Percentiles rank a stretch among this genome's conserved stretches.
Evolutionary conservation across 2,797 vertebrate species (phyloP).

Genomic region (Molossus alvarezi): DNA sequence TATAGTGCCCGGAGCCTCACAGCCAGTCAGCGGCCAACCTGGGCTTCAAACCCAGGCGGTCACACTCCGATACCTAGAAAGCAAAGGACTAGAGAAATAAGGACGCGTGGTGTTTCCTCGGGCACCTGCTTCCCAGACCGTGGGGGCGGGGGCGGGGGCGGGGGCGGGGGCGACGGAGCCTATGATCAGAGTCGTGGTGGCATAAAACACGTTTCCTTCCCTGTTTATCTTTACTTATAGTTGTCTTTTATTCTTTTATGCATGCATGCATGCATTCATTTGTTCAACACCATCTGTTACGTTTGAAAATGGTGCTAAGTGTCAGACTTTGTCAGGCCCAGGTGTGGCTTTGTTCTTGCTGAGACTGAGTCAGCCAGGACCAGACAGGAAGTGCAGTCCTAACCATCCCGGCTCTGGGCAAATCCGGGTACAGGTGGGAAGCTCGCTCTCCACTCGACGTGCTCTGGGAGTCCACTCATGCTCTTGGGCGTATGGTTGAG

Average conservation of each 20-base stretch:
- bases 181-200: not conserved
- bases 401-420: not conserved
- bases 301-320: not conserved
- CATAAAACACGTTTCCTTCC: not conserved
- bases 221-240: not conserved
- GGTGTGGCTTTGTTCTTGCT: not conserved
- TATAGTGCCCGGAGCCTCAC: not conserved
- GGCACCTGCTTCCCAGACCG: not conserved
- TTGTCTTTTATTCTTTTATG: not conserved
- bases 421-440: not conserved
- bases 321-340: not conserved
- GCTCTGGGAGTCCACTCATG: not conserved
- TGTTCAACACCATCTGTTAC: too few relatives aligned
- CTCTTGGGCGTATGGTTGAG: not conserved
- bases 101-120: rapidly evolving
- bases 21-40: not conserved
- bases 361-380: not conserved
- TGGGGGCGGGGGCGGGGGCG: not conserved
- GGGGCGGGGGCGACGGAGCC: not conserved
- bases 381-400: not conserved
- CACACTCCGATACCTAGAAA: not conserved
- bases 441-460: too few relatives aligned
- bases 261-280: not conserved
- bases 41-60: not conserved
- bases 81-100: not conserved